Conservation (phyloP, 2,888 invertebrate genomes). For the Slavum lentiscoides region DNA sequence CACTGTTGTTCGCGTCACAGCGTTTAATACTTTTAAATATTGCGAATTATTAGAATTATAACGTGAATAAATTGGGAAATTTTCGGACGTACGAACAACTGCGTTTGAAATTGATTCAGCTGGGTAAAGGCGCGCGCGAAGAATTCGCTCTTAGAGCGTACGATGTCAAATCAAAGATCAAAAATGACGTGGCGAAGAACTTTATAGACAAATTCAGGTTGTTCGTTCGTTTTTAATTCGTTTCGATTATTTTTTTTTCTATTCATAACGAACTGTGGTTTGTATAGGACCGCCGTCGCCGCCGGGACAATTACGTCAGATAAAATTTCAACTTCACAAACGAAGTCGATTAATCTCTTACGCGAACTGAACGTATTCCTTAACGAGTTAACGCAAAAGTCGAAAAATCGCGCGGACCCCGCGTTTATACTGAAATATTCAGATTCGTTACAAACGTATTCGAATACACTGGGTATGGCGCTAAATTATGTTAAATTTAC, state of each 20-base stretch:
- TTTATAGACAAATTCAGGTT: conserved; percentile 8
- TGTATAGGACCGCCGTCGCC: background rate
- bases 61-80: conserved; percentile 20
- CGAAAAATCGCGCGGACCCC: background rate
- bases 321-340: background rate
- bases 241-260: background rate
- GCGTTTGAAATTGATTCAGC: conserved; percentile 2
- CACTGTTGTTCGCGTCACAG: background rate
- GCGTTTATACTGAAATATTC: background rate
- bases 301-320: background rate
- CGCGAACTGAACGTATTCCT: background rate
- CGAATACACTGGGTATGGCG: background rate
- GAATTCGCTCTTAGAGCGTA: background rate
- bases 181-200: background rate
- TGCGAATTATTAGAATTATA: conserved; percentile 23
- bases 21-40: background rate
- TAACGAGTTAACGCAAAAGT: background rate
- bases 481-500: background rate
- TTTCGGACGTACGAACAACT: conserved; percentile 36
- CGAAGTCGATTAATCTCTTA: background rate
- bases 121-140: background rate
- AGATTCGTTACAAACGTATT: background rate
- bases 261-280: background rate
- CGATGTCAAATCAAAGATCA: background rate
- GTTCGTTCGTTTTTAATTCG: background rate